These are phyloP conservation scores for Pammene aurita DNA, from an alignment of 2,888 invertebrate genomes.

Conservation along the genomic window DNA sequence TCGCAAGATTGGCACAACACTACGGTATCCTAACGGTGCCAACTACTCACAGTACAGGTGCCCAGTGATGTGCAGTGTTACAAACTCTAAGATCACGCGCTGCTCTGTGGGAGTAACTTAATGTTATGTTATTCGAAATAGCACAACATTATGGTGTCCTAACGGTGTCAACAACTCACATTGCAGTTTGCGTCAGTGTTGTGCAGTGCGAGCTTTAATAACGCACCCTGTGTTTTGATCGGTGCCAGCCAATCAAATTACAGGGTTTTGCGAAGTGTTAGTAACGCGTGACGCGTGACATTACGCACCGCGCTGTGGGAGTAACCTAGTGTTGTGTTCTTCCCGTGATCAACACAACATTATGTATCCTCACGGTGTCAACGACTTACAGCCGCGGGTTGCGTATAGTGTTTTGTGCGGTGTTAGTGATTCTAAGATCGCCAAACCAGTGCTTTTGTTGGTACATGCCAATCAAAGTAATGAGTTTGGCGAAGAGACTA, in stretches of 20 bases:
- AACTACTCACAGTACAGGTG: conserved; percentile 13
- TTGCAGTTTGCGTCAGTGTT: neutral
- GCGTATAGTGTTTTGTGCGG: conserved; percentile 7
- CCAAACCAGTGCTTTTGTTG: conserved; percentile 5
- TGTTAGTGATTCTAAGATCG: conserved; percentile 16
- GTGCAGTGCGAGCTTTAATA: neutral
- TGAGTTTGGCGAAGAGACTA: conserved; percentile 21
- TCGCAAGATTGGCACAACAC: neutral
- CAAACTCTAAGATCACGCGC: conserved; percentile 21
- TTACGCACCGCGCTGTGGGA: conserved; percentile 15
- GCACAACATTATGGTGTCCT: conserved; percentile 11
- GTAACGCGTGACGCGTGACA: neutral
- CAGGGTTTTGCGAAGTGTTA: neutral
- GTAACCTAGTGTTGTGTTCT: conserved; percentile 9
- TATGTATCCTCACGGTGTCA: conserved; percentile 16
- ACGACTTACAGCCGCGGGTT: conserved; percentile 14
- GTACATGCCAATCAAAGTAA: conserved; percentile 19
- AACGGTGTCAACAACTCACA: conserved; percentile 16
- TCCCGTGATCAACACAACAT: conserved; percentile 6
- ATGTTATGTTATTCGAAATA: neutral
- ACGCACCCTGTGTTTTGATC: conserved; percentile 11
- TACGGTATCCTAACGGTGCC: conserved; percentile 29
- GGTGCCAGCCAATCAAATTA: conserved; percentile 10
- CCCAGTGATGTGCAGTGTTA: conserved; percentile 12
- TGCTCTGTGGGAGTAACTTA: conserved; percentile 13